Conservation (phyloP, 2,888 invertebrate genomes). For the Callinectes sapidus region DNA sequence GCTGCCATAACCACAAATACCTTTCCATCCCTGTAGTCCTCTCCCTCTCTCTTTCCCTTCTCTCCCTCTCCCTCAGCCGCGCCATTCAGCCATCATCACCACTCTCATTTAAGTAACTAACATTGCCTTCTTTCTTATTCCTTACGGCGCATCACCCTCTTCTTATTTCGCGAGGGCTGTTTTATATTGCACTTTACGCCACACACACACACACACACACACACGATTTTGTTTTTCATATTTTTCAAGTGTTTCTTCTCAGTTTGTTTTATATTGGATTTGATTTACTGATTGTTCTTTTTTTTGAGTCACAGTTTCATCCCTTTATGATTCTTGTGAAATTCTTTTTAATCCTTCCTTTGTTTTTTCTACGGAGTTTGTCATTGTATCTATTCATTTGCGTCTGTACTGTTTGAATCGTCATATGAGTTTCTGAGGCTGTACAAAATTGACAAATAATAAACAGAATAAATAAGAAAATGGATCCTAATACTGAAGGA, state of each 20-base stretch:
- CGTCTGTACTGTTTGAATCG: no score
- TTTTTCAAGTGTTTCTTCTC: no score
- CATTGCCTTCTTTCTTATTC: neutral
- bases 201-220: conserved; percentile 25
- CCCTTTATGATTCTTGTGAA: no score
- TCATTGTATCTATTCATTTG: neutral
- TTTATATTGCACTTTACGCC: neutral
- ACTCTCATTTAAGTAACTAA: conserved; percentile 21
- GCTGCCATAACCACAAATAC: neutral
- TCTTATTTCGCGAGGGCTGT: neutral
- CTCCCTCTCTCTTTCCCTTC: neutral
- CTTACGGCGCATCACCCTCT: neutral
- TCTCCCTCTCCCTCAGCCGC: neutral
- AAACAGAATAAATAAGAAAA: no score
- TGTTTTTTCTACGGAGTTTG: no score
- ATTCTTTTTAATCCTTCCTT: no score
- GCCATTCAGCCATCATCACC: neutral
- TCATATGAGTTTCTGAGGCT: no score
- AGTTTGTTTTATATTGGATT: no score
- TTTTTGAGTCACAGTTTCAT: no score
- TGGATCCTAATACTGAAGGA: no score
- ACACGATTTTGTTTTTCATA: neutral
- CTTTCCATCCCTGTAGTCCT: neutral
- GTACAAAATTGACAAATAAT: no score
- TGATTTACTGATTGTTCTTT: no score